phyloP scores from a whole-genome alignment of 92 coral and sea anemone genomes.

The Porites rus region DNA sequence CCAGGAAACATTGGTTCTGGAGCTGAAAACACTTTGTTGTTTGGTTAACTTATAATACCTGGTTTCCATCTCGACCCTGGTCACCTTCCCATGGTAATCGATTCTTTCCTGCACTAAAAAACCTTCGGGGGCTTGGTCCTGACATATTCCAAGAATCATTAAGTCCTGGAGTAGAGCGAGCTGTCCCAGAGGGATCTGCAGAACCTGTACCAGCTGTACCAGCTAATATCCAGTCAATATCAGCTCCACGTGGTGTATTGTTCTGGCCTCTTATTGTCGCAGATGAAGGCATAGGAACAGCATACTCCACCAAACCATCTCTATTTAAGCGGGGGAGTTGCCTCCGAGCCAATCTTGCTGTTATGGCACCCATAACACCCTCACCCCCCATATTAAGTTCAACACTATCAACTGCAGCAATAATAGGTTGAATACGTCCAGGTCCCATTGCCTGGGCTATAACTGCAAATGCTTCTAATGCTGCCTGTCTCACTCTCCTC shows the following conservation, averaged over 20 bases:
- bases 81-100: slow-evolving; percentile 97
- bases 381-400: slow-evolving; percentile 94
- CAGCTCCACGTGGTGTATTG: slow-evolving; percentile 90
- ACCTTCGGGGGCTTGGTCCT: slow-evolving; percentile 91
- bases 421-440: slow-evolving; percentile 91
- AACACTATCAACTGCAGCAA: slow-evolving; percentile 87
- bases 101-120: slow-evolving; percentile 94
- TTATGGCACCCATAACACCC: slow-evolving; percentile 96
- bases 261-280: slow-evolving; percentile 89
- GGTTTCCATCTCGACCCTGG: slow-evolving; percentile 35
- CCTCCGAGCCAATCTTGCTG: slow-evolving; percentile 97
- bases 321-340: slow-evolving; percentile 95
- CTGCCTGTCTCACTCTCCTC: slow-evolving; percentile 97
- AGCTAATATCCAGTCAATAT: slow-evolving; percentile 98
- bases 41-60: slow-evolving; percentile 34
- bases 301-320: slow-evolving; percentile 99
- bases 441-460: slow-evolving; percentile 99
- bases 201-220: slow-evolving; percentile 90
- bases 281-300: slow-evolving; percentile 91
- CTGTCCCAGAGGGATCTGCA: slow-evolving; percentile 83
- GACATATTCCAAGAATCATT: slow-evolving; percentile 86
- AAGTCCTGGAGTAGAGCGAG: slow-evolving; percentile 95
- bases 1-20: not conserved
- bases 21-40: not conserved
- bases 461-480: slow-evolving; percentile 98